Evolutionary conservation across 2,113 vertebrate genomes (phyloP), one percentile per base, ranked within the genome.

Genomic region (Misgurnus mizolepis): DNA sequence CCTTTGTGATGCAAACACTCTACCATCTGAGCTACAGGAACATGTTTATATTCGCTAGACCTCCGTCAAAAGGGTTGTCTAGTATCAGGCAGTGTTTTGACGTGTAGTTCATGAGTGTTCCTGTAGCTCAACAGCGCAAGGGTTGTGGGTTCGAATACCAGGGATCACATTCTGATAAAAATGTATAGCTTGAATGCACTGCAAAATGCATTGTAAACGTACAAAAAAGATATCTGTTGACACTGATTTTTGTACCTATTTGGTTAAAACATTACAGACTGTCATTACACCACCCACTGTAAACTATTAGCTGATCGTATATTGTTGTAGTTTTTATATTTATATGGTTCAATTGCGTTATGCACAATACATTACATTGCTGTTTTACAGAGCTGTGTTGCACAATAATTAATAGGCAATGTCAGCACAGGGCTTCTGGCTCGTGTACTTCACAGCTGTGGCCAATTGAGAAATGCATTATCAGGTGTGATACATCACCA

Each of bases 401-500:
- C 10, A 2, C 6, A 70, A 71, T 60, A 70, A 71, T 47, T 75
- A 66, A 73, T 74, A 47, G 64, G 12, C 34, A 55, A 18, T 69
- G 70, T 67, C 76, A 73, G 50, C 70, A 81, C 43, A 15, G 22
- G 49, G 78, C 11, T 74, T 45, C 45, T 82, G 60, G 49, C 41
- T 73, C 11, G 18, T 64, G 40, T 68, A 55, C 55, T 77, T 81
- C 72, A 41, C 83, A 80, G 81, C 67, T 81, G 67, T 67, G 77
- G 5, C 40, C 49, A 34, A 43, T 78, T 83, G 75, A 43, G 77
- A 47, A 8, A 65, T 70, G 67, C 64, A 79, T 83, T 81, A 84
- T 86, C 85, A 90, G 87, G 87, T 89, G 89, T 75, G 81, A 66
- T 78, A 58, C 49, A 78, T 79, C 73, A 10, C 34, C 43, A 70